These are phyloP conservation scores for Cryptoblepharus egeriae DNA, from an alignment of 2,797 vertebrate species.

Conservation along the genomic window DNA sequence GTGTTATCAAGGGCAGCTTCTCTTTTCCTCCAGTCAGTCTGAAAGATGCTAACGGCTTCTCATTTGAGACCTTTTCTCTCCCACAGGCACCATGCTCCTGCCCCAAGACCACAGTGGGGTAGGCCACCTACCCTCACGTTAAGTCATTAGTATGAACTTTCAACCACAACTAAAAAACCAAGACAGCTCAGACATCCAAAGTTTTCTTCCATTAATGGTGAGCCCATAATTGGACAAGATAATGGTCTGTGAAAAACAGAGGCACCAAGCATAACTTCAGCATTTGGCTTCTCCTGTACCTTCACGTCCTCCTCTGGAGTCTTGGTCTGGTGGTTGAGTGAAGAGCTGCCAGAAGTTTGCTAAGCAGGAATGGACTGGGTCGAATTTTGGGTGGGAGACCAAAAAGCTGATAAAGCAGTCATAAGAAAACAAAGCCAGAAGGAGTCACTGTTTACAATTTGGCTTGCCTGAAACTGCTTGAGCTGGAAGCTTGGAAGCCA, in stretches of 20 bases:
- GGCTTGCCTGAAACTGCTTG: too few relatives aligned
- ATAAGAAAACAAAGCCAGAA: too few relatives aligned
- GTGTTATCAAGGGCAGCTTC: conserved; percentile 79
- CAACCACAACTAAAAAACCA: neutral
- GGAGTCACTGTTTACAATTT: too few relatives aligned
- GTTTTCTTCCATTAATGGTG: neutral
- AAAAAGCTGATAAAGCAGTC: too few relatives aligned
- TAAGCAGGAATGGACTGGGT: too few relatives aligned
- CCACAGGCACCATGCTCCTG: conserved; percentile 8
- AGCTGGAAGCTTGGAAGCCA: too few relatives aligned
- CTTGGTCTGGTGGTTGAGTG: too few relatives aligned
- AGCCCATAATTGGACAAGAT: neutral
- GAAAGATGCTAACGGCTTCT: conserved; percentile 22
- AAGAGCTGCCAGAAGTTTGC: too few relatives aligned
- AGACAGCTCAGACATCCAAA: neutral
- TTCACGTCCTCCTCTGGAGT: neutral
- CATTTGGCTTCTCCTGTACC: neutral
- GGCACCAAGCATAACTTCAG: neutral
- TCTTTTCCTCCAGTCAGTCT: conserved; percentile 47
- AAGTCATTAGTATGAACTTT: neutral
- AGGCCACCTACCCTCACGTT: neutral
- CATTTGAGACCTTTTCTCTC: conserved; percentile 26
- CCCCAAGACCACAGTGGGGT: neutral
- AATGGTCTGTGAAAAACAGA: neutral
- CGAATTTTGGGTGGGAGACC: too few relatives aligned